A percentile compares a stretch with the other conserved stretches of the same genome.
Evolutionary conservation across 2,888 invertebrate species (phyloP).

Genomic region (Ormyrus pomaceus): DNA sequence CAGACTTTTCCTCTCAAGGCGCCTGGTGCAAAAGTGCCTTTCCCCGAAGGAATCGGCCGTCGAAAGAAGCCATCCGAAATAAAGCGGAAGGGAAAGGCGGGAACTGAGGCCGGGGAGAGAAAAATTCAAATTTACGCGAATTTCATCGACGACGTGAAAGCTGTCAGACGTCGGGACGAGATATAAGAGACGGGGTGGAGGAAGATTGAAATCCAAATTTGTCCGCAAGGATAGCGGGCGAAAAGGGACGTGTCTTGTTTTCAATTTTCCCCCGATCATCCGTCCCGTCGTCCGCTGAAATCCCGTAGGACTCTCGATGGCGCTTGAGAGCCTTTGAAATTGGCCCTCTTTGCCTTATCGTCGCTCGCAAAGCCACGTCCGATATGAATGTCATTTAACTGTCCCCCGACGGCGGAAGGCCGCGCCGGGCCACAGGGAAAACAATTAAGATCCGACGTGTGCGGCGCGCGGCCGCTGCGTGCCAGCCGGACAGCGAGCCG

Average conservation of each 20-base stretch:
- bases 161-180: conserved; percentile 8
- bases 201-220: conserved; percentile 46
- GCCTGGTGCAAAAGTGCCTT: too few relatives aligned
- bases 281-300: conserved; percentile 19
- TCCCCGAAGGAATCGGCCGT: too few relatives aligned
- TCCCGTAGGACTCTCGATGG: conserved; percentile 16
- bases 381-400: conserved; percentile 50
- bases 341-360: conserved; percentile 27
- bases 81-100: too few relatives aligned
- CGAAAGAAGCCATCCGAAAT: too few relatives aligned
- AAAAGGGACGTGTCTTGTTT: conserved; percentile 36
- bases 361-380: conserved; percentile 2
- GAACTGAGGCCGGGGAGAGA: neutral
- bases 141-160: conserved; percentile 12
- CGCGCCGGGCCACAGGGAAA: too few relatives aligned
- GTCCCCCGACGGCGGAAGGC: conserved; percentile 5
- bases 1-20: too few relatives aligned
- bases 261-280: conserved; percentile 41
- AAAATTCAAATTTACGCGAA: conserved; percentile 6
- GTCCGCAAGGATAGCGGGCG: conserved; percentile 13
- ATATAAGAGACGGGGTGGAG: neutral
- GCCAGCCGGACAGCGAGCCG: too few relatives aligned
- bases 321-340: conserved; percentile 26
- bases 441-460: too few relatives aligned
- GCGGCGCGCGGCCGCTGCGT: too few relatives aligned